Base-by-base conservation (phyloP, 2,113 vertebrate species). In the Hydropotes inermis region DNA sequence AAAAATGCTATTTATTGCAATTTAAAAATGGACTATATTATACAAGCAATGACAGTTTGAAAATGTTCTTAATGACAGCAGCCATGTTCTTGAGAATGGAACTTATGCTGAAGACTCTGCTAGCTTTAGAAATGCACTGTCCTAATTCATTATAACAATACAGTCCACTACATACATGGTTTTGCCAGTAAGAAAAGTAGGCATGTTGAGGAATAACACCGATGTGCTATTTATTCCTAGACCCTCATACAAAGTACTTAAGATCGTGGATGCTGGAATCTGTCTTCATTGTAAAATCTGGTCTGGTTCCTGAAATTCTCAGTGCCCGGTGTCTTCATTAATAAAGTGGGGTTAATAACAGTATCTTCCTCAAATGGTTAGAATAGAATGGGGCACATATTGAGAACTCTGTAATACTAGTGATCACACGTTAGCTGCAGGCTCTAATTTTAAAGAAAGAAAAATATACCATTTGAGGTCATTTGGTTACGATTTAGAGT, bases 131-230 rank as follows among this genome's bases (percentile, higher is more conserved):
- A 91, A 87, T 78, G 60, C 7, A 64, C 13, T 64, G 3, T 39
- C 25, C 17, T 30, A 7, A 36, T 89, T 92, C 47, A 64, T 0
- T n/a, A 50, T 78, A 64, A 58, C 2, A 50, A 2, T 3, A 1
- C 6, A 58, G 60, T 28, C 5, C n/a, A 30, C 28, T 61, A 8
- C 3, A 3, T 19, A 11, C 0, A 13, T 15, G 4, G n/a, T 57
- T 88, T 94, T 81, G 8, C 5, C 60, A 58, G 61, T 60, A 93
- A 82, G 23, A 61, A 76, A 86, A 97, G 4, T 6, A 91, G 64
- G 27, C 16, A 79, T 12, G 5, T 28, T 36, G 50, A 95, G n/a
- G 54, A 93, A 76, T 58, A 84, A 84, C 39, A 45, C 25, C 25
- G 28, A 54, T 39, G 12, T 23, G 8, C 74, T 79, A 30, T 55